These are phyloP conservation scores for Stegastes partitus DNA, from an alignment of 2,113 vertebrate genomes.

Conservation along the genomic window DNA sequence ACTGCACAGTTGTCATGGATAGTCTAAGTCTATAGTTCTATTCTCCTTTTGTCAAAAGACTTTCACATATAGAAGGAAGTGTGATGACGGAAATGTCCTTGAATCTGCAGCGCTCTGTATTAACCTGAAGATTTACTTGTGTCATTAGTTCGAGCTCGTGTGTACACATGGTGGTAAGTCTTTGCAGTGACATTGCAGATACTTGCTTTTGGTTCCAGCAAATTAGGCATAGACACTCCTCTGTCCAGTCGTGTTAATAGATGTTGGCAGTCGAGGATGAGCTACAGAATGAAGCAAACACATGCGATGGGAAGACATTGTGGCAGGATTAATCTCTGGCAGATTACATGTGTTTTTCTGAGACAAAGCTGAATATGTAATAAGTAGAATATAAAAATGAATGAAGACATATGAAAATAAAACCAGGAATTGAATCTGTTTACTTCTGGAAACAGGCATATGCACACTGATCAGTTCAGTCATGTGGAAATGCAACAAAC, in stretches of 20 bases:
- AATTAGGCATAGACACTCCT: conserved; percentile 98
- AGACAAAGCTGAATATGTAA: neutral
- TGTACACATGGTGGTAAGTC: neutral
- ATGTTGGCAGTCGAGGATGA: conserved; percentile 88
- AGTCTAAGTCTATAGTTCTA: neutral
- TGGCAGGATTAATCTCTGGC: conserved; percentile 16
- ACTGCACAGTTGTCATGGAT: too few relatives aligned
- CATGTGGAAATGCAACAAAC: neutral
- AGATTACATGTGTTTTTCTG: neutral
- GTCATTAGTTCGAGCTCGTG: neutral
- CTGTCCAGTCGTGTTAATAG: conserved; percentile 93
- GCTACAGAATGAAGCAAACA: conserved; percentile 86
- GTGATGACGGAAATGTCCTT: neutral
- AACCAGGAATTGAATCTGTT: neutral
- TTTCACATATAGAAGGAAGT: neutral
- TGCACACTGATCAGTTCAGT: conserved; percentile 15
- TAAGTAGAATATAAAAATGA: neutral
- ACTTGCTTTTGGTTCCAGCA: conserved; percentile 99
- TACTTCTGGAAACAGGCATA: conserved; percentile 25
- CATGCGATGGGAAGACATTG: conserved; percentile 65
- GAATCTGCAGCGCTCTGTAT: neutral
- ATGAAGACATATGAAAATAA: neutral
- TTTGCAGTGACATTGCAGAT: conserved; percentile 52
- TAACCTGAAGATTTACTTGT: conserved; percentile 10
- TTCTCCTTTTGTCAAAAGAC: neutral